These are phyloP conservation scores for Tetraneura akinire DNA, from an alignment of 1,140 invertebrate species.

Conservation along the genomic window DNA sequence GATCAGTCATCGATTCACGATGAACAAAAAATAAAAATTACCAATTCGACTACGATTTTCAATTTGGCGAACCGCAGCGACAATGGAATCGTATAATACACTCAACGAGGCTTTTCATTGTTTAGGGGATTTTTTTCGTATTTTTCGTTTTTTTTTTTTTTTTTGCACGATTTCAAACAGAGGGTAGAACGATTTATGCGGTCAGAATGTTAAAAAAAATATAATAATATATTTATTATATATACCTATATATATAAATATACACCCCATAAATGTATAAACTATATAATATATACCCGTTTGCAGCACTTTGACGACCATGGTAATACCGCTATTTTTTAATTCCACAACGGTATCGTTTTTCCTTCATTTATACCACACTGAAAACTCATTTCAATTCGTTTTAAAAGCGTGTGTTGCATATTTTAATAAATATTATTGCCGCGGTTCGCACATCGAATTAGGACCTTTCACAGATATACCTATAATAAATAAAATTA, in stretches of 20 bases:
- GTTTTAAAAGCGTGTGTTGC: background rate
- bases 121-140: constrained; percentile 26
- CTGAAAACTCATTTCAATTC: background rate
- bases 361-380: background rate
- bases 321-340: background rate
- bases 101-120: constrained; percentile 40
- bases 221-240: background rate
- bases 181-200: constrained; percentile 34
- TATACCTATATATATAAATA: background rate
- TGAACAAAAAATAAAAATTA: constrained; percentile 16
- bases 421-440: no score
- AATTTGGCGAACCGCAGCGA: constrained; percentile 36
- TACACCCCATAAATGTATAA: no score
- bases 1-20: constrained; percentile 34
- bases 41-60: constrained; percentile 29
- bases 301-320: background rate
- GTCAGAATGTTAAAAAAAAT: constrained; percentile 45
- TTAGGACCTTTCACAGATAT: no score
- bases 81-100: constrained; percentile 30
- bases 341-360: background rate
- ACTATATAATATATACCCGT: no score
- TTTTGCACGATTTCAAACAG: background rate
- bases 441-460: no score
- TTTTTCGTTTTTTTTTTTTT: no score
- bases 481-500: no score